Evolutionary conservation across 1,140 invertebrate species (phyloP).

Genomic region (Drosophila yakuba): DNA sequence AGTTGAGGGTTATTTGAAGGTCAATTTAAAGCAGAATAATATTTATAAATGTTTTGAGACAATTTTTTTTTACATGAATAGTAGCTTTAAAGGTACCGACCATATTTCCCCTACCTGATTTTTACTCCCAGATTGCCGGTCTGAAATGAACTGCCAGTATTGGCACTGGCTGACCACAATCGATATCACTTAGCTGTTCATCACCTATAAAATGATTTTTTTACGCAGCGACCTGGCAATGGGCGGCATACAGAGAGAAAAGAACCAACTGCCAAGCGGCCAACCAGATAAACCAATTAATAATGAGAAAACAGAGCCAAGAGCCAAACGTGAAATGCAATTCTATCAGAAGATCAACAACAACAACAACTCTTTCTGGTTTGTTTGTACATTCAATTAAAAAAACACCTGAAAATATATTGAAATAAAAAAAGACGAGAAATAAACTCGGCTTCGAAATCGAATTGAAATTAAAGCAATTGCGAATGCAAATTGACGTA

Average conservation of each 20-base stretch:
- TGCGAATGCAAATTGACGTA: slow-evolving; percentile 68
- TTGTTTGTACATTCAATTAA: slow-evolving; percentile 68
- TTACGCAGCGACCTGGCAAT: slow-evolving; percentile 20
- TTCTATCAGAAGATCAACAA: slow-evolving; percentile 53
- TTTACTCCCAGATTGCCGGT: background rate
- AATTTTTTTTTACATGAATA: slow-evolving; percentile 8
- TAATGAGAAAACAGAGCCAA: slow-evolving; percentile 58
- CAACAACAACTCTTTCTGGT: slow-evolving; percentile 15
- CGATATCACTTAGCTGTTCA: slow-evolving; percentile 50
- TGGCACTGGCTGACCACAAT: slow-evolving; percentile 27
- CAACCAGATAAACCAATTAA: slow-evolving; percentile 58
- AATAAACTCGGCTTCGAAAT: slow-evolving; percentile 35
- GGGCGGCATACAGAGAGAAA: slow-evolving; percentile 12
- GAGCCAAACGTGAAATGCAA: slow-evolving; percentile 47
- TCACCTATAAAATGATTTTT: slow-evolving; percentile 43
- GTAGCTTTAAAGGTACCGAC: background rate
- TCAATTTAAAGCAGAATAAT: slow-evolving; percentile 40
- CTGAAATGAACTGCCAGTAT: slow-evolving; percentile 6
- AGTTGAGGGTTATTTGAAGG: slow-evolving; percentile 77
- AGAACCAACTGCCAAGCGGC: slow-evolving; percentile 37
- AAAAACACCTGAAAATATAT: slow-evolving; percentile 25
- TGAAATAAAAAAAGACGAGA: slow-evolving; percentile 1
- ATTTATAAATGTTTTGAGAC: slow-evolving; percentile 2
- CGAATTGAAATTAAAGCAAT: slow-evolving; percentile 64
- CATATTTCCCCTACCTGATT: background rate